Percentiles rank a stretch among this genome's conserved stretches.
Evolutionary conservation across 2,888 invertebrate species (phyloP).

Genomic region (Stenichneumon culpator): DNA sequence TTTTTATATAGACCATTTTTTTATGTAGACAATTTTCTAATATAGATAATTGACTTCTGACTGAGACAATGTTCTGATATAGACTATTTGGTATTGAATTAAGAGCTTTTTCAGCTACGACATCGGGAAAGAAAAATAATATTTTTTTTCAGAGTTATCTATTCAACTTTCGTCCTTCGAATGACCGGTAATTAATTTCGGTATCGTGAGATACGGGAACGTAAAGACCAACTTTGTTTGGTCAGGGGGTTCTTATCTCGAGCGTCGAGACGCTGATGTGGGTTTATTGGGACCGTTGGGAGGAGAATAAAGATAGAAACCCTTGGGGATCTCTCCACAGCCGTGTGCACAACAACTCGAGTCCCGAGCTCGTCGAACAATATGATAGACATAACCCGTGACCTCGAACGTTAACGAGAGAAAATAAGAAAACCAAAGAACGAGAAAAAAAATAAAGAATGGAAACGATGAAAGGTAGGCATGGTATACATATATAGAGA

Average conservation of each 20-base stretch:
- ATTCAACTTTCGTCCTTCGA: neutral
- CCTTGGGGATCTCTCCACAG: slow-evolving; percentile 35
- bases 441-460: slow-evolving; percentile 51
- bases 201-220: neutral
- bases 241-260: slow-evolving; percentile 33
- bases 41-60: too few relatives aligned
- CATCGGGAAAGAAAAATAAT: neutral
- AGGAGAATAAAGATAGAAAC: slow-evolving; percentile 34
- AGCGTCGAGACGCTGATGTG: slow-evolving; percentile 3
- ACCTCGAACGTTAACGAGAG: slow-evolving; percentile 80
- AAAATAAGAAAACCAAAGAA: slow-evolving; percentile 55
- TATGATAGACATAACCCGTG: slow-evolving; percentile 80
- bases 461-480: slow-evolving; percentile 36
- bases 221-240: neutral
- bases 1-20: too few relatives aligned
- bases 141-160: neutral
- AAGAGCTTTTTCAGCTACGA: neutral
- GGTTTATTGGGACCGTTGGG: slow-evolving; percentile 15
- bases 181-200: neutral
- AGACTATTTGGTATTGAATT: neutral
- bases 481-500: slow-evolving; percentile 44
- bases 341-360: slow-evolving; percentile 58
- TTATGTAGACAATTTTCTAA: too few relatives aligned
- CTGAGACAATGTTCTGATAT: too few relatives aligned
- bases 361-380: slow-evolving; percentile 73